Evolutionary conservation across 1,140 invertebrate genomes (phyloP), one percentile per base, ranked within the genome.

Genomic region (Steinernema feltiae): DNA sequence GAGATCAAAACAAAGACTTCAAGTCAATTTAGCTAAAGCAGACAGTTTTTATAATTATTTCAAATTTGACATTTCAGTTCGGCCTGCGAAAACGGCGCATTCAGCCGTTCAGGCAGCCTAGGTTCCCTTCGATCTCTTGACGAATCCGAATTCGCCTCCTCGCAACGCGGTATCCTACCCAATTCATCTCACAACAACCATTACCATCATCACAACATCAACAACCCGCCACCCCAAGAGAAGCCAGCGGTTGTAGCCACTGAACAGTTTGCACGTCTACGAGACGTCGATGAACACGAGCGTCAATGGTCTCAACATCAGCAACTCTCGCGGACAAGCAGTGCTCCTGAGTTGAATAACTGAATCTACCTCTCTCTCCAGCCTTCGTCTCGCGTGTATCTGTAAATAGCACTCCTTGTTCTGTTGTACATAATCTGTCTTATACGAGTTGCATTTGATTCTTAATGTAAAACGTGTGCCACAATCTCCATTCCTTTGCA

Each of bases 251-350:
- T 24, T n/a, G 21, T 29, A n/a, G 12, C 0, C 3, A n/a, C n/a
- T 18, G 74, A 77, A 78, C 41, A 29, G 15, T 81, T 81, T 32
- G 77, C 79, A 32, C 81, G 79, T n/a, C 75, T 81, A 17, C 78
- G 71, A 1, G 79, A 81, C 70, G 74, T 81, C 31, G 79, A 81
- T 35, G 72, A 81, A 24, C 53, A 80, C 21, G 79, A 81, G n/a
- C 32, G 41, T 21, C 71, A 70, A 24, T 81, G 79, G 79, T 30
- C 32, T 7, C 80, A 82, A 48, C 71, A 79, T 29, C 80, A 80
- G 53, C 71, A 63, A 27, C 53, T 82, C 31, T 76, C 72, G 18
- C 53, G 81, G 35, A 69, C 79, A 15, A 46, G 71, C 30, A 75
- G 71, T 35, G 79, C 79, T 1, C 79, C 79, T 3, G 79, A 80